A percentile compares a stretch with the other conserved stretches of the same genome.
Conservation (phyloP, 2,797 vertebrate species). For the Lemur catta region DNA sequence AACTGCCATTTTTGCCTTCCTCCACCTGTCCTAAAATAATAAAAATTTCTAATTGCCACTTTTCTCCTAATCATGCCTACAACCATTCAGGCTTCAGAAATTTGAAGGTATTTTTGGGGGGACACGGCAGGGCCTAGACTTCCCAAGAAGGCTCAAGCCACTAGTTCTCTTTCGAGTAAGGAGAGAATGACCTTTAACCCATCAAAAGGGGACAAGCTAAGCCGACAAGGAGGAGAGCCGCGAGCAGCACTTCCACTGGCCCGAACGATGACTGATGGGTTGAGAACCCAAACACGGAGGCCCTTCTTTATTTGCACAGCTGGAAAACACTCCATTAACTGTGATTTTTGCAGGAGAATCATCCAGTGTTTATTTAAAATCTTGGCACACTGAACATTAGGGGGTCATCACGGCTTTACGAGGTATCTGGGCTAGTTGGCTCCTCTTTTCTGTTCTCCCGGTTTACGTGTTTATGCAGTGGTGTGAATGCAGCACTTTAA, state of each 20-base stretch:
- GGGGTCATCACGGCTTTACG: conserved; percentile 57
- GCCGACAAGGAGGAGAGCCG: neutral
- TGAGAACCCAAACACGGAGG: conserved; percentile 55
- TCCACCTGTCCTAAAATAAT: neutral
- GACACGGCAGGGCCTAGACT: neutral
- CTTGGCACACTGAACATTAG: conserved; percentile 28
- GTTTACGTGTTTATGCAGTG: conserved; percentile 61
- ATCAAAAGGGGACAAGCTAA: conserved; percentile 3
- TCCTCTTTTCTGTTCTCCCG: conserved; percentile 61
- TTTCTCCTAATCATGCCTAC: neutral
- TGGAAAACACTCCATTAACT: conserved; percentile 68
- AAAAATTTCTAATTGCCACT: neutral
- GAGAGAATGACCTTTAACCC: conserved; percentile 26
- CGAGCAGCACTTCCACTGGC: neutral
- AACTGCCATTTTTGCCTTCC: neutral
- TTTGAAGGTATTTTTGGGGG: neutral
- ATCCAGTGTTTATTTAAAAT: conserved; percentile 55
- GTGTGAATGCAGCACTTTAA: conserved; percentile 61
- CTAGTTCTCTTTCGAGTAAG: neutral
- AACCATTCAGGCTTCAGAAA: neutral
- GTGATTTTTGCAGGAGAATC: conserved; percentile 56
- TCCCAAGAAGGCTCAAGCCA: neutral
- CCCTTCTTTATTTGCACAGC: conserved; percentile 70
- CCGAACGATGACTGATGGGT: conserved; percentile 29
- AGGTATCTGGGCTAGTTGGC: conserved; percentile 43